Evolutionary conservation across 2,888 invertebrate species (phyloP), one percentile per base, ranked within the genome.

Genomic region (Lacanobia wlatinum): DNA sequence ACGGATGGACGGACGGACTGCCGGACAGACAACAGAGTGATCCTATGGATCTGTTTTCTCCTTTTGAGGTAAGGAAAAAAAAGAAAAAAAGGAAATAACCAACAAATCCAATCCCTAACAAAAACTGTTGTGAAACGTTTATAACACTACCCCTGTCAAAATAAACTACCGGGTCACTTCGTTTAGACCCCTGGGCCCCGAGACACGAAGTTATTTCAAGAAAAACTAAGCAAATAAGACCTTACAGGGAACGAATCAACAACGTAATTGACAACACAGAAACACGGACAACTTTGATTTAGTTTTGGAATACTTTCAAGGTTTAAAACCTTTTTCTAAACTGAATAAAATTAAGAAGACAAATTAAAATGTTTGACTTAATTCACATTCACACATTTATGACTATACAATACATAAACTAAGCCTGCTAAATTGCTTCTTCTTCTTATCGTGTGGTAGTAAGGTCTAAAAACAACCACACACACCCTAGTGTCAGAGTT

Each of bases 171-270:
- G 23, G 16, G n/a, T 21, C 28, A 56, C 38, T 68, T 76, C 43
- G 43, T 52, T 61, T 52, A 14, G 53, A 6, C 38, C 46, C 34
- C 7, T 5, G 23, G 14, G 60, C 9, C 46, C 46, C 28, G 78
- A 43, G 64, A 65, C 23, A 21, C 16, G 9, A 78, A 78, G 56
- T 61, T 78, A 60, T 61, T 43, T 23, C 8, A 10, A 61, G 14
- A 43, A 28, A 56, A 61, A 61, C 43, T 56, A 77, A 59, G 63
- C 59, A 75, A 65, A 64, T 60, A 63, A 59, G 18, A 55, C 43
- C 18, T 59, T 46, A 61, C 60, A 38, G 16, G 28, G 43, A 28
- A 65, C 38, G 14, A 65, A 50, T 58, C 38, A 61, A 65, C 56
- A 76, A 65, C 18, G 28, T 56, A 60, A 70, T 65, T 65, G 50